Evolutionary conservation across 2,113 vertebrate species (phyloP), one percentile per base, ranked within the genome.

Genomic region (Numenius arquata): DNA sequence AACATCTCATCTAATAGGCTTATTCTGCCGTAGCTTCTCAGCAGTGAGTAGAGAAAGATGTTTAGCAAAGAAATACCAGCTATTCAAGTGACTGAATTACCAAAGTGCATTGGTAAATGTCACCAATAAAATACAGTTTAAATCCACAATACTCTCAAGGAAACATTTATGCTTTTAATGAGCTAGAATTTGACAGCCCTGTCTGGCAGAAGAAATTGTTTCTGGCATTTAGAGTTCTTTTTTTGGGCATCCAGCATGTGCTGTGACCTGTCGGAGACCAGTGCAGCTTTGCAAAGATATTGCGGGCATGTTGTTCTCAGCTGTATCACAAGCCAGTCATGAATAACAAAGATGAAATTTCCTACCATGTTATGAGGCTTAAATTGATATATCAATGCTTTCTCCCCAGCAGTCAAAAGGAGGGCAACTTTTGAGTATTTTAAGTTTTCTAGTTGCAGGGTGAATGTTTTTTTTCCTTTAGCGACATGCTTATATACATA

Each of bases 91-190:
- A 61, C 38, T 84, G 80, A 67, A 71, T 90, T 86, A 68, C 62
- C 43, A 41, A 3, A 89, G 41, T 38, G 12, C 79, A 21, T 61
- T 76, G 36, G 70, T 94, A 94, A 94, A 93, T 93, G 92, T 93
- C 92, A 87, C 76, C 93, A 81, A 40, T 92, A 94, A 95, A 92
- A 73, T 34, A 23, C 27, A 41, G 13, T 78, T 95, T 84, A 92
- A 93, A 77, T 74, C 79, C 34, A 59, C 68, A 65, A 2, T 81
- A 65, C 52, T 95, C 68, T 95, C 50, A 90, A 86, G 61, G 72
- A 97, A 90, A 93, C 73, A 61, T 90, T 90, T 90, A 65, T 62
- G 32, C 56, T 90, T 73, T 41, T 55, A 92, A 91, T 85, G 65
- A 90, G 71, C 85, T 90, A 45, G 68, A 79, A 75, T 81, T 74